Base-by-base conservation (phyloP, 2,113 vertebrate genomes). In the Anguilla rostrata region DNA sequence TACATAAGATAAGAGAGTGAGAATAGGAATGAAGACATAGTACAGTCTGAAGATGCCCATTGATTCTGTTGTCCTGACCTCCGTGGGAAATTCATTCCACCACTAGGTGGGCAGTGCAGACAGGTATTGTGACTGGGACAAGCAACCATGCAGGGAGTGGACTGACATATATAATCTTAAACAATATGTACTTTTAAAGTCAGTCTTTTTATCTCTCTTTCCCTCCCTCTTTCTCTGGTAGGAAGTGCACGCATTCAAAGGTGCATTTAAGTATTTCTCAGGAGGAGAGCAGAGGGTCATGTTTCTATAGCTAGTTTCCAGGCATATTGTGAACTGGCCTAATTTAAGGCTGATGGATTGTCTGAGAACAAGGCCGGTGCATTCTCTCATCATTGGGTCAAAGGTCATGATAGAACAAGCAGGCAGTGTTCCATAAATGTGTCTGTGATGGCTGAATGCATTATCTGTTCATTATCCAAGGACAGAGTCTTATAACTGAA, bases 271-370 rank as follows among this genome's bases (percentile, higher is more conserved):
- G 53, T 39, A 39, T 83, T 57, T 83, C 22, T 82, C 49, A 2
- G 11, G 18, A 66, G 26, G 39, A 71, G 63, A 75, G 5, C 12
- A 75, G 40, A 22, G 40, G 22, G 22, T 75, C 80, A 41, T n/a
- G 78, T 41, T 86, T 57, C 43, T 49, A 9, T 20, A 3, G 34
- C 26, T 46, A 29, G 39, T 57, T 83, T 39, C 53, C 18, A 83
- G 81, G 22, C 39, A 4, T n/a, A 20, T 39, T 63, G 85, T 83
- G 6, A 81, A n/a, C 49, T 83, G 41, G 87, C 63, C 41, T 43
- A 56, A 84, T 78, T 84, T 79, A 29, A 78, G 34, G 9, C 39
- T 79, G 78, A 87, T 79, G 81, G 81, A 78, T 22, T 63, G 83
- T 57, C 71, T 53, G 81, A 53, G 29, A 49, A 78, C 56, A 41